Conservation (phyloP, 2,113 vertebrate genomes). For the Formicarius rufipectus region DNA sequence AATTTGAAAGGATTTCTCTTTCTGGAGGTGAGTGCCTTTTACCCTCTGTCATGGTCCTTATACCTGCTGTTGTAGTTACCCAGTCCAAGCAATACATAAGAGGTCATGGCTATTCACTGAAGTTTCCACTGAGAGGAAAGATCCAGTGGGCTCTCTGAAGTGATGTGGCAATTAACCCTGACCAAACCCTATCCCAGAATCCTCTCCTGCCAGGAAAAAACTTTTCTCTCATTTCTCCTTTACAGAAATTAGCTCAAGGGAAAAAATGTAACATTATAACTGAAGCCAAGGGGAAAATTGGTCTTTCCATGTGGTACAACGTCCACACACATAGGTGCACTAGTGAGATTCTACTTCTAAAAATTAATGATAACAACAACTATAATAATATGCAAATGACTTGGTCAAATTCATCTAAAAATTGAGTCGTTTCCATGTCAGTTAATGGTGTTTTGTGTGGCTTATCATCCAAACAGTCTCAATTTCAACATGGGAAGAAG, state of each 20-base stretch:
- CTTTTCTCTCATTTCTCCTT: not conserved
- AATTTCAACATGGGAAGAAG: not conserved
- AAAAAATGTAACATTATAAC: not conserved
- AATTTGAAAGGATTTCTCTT: not conserved
- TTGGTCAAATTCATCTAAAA: conserved; percentile 44
- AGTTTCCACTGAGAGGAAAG: not conserved
- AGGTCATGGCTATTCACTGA: not conserved
- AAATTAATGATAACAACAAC: not conserved
- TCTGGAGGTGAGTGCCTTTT: not conserved
- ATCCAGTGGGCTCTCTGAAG: not conserved
- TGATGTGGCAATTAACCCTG: not conserved
- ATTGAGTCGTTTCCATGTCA: conserved; percentile 45
- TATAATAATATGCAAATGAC: not conserved
- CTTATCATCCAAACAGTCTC: conserved; percentile 34
- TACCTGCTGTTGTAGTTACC: not conserved
- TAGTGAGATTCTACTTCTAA: not conserved
- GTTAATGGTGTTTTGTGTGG: conserved; percentile 63
- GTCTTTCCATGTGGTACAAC: not conserved
- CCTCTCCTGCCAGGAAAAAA: not conserved
- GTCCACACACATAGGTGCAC: not conserved
- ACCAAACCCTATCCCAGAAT: not conserved
- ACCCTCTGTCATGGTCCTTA: not conserved
- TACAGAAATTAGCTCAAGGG: not conserved
- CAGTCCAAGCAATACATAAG: not conserved
- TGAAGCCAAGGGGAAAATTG: not conserved